Base-by-base conservation (phyloP, 2,888 invertebrate genomes). In the Ennomos quercinarius region DNA sequence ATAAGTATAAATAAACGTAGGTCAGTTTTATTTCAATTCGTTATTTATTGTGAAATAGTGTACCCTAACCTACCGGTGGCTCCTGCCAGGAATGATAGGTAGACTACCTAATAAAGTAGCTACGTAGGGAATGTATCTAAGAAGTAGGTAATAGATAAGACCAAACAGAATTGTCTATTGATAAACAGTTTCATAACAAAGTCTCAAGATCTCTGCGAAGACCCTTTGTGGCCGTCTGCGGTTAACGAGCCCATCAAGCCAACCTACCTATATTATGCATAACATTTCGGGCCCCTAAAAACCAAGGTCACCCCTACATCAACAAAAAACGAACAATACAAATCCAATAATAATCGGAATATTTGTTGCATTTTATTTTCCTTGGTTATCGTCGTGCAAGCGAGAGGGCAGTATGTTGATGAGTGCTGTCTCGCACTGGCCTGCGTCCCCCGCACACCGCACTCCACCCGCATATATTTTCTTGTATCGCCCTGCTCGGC, bases 281-380 rank as follows among this genome's bases (percentile, higher is more conserved):
- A 50, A 54, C 48, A 67, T 64, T 69, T 69, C 55, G 59, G 59
- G 60, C 36, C 54, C 59, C 63, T 67, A 72, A 71, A 73, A 73
- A 64, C 72, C 76, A 83, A 84, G 83, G 81, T 81, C 78, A 81
- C 73, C 68, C 66, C 70, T 77, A 81, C 78, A 78, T 80, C 72
- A 80, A 76, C 68, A 67, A 76, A 71, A 74, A 76, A 68, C 66
- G 70, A 72, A 73, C 73, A 72, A 72, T 71, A 75, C 68, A 70
- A 74, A 73, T 75, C 70, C 72, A 27, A 27, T 77, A 76, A 78
- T 78, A 82, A 79, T 81, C 80, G 74, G 80, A 85, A 82, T 84
- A 85, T 85, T 81, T 80, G 78, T 76, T 85, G 85, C 86, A 87
- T 84, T 27, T 88, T 84, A 81, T 89, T 87, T 89, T 87, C 80